Percentiles rank a stretch among this genome's conserved stretches.
These are phyloP conservation scores for Cataglyphis albicans DNA, from an alignment of 2,888 invertebrate genomes.

Conservation along the genomic window DNA sequence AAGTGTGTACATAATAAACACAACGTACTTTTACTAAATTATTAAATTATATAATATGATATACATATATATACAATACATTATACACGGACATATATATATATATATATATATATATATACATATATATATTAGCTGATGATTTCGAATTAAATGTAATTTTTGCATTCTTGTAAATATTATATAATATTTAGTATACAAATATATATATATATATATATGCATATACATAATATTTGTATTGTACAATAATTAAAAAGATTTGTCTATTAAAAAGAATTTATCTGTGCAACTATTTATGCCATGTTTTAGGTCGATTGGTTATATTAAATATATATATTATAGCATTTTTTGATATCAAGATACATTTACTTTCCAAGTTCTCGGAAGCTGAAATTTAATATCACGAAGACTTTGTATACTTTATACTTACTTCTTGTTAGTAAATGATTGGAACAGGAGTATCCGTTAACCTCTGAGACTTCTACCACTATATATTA, in stretches of 20 bases:
- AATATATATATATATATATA: too few relatives aligned
- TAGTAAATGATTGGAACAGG: slow-evolving; percentile 38
- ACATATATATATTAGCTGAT: not conserved
- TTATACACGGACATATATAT: too few relatives aligned
- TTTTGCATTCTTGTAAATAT: not conserved
- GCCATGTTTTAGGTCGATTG: not conserved
- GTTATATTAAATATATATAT: not conserved
- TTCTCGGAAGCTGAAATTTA: slow-evolving; percentile 23
- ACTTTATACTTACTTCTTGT: slow-evolving; percentile 29
- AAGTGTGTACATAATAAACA: not conserved
- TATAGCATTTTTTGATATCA: slow-evolving; percentile 25
- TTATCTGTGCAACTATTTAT: not conserved
- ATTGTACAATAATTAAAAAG: not conserved
- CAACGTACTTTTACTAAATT: not conserved
- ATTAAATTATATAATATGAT: too few relatives aligned
- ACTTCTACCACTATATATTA: not conserved
- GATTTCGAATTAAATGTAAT: not conserved
- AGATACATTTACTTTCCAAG: slow-evolving; percentile 7
- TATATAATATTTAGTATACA: too few relatives aligned
- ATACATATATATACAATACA: too few relatives aligned
- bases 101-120: not conserved
- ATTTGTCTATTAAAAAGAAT: not conserved
- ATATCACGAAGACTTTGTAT: slow-evolving; percentile 20
- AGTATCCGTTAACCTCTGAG: slow-evolving; percentile 15
- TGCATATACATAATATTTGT: not conserved